Percentiles rank a stretch among this genome's conserved stretches.
These are phyloP conservation scores for Gymnocephalus cernua DNA, from an alignment of 2,113 vertebrate species.

Conservation along the genomic window DNA sequence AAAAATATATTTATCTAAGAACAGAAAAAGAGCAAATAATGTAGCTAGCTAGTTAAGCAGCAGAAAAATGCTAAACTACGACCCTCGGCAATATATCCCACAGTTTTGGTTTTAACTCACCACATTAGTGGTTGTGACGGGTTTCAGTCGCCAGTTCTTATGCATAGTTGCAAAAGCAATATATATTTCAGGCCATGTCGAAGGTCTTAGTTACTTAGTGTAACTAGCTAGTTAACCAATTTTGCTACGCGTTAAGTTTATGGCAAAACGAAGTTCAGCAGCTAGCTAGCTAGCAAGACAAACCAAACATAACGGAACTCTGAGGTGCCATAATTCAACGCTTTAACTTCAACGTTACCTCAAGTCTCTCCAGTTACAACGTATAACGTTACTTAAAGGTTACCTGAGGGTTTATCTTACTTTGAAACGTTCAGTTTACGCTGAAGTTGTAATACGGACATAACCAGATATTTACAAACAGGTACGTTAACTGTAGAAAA, in stretches of 20 bases:
- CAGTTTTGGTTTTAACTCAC: neutral
- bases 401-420: neutral
- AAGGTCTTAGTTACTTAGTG: neutral
- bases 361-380: neutral
- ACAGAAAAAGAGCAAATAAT: neutral
- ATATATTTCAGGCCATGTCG: neutral
- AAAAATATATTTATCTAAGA: too few relatives aligned
- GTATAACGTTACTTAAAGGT: neutral
- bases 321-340: neutral
- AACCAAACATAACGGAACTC: constrained; percentile 72
- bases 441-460: accelerated
- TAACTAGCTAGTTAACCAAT: neutral
- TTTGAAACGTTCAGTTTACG: neutral
- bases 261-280: neutral
- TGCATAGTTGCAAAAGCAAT: neutral
- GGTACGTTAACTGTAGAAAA: too few relatives aligned
- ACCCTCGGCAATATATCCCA: accelerated
- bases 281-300: constrained; percentile 34
- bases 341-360: neutral
- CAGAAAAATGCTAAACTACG: neutral
- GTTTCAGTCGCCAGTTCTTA: neutral
- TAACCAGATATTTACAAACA: accelerated
- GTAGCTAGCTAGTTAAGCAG: neutral
- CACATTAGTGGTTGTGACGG: neutral
- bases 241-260: neutral